Evolutionary conservation across 92 coral and sea anemone species (phyloP).

Genomic region (Isaurus tuberculatus): DNA sequence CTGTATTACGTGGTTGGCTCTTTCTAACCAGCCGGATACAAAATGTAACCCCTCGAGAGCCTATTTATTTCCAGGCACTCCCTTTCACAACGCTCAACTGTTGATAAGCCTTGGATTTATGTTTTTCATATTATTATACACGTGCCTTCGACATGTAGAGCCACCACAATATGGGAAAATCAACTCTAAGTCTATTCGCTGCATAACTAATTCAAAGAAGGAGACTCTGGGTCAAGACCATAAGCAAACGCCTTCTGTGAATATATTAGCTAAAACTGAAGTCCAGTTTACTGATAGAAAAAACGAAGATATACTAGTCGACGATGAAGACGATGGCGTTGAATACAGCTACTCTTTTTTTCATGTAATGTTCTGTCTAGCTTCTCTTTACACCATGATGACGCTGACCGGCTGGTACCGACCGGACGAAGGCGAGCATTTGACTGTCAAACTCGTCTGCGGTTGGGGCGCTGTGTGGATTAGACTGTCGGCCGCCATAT

Average conservation of each 20-base stretch:
- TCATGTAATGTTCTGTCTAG: constrained; percentile 84
- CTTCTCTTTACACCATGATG: constrained; percentile 92
- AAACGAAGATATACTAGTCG: constrained; percentile 53
- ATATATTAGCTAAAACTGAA: background rate
- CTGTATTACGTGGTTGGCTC: constrained; percentile 92
- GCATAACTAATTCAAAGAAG: background rate
- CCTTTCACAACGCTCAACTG: constrained; percentile 79
- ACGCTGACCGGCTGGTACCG: constrained; percentile 97
- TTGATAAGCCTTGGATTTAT: constrained; percentile 78
- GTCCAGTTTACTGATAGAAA: background rate
- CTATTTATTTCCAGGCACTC: constrained; percentile 86
- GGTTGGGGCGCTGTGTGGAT: constrained; percentile 99
- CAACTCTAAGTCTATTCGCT: constrained; percentile 15
- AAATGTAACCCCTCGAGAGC: constrained; percentile 86
- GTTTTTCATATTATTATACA: constrained; percentile 83
- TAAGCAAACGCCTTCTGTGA: constrained; percentile 2
- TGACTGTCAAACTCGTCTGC: constrained; percentile 83
- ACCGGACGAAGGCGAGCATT: constrained; percentile 92
- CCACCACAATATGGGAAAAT: constrained; percentile 96
- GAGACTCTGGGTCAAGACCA: background rate
- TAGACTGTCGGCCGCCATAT: constrained; percentile 91
- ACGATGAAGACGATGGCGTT: constrained; percentile 86
- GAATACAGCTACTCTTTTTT: constrained; percentile 96
- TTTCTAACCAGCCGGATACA: constrained; percentile 92
- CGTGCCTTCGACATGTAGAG: constrained; percentile 73